Evolutionary conservation across 2,113 vertebrate genomes (phyloP).

Genomic region (Pseudolaguvia tuberculata): DNA sequence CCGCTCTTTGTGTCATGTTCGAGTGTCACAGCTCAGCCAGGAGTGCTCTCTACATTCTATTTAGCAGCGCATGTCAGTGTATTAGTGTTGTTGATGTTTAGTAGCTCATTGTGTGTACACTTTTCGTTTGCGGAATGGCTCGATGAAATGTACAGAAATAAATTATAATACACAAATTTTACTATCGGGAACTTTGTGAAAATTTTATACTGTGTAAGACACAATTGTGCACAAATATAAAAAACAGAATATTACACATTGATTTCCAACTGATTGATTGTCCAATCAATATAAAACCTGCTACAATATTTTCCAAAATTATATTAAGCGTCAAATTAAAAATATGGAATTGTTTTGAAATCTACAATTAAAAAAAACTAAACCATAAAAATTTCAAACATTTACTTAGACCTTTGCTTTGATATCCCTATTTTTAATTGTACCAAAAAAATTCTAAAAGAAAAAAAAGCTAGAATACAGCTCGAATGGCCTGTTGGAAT

Average conservation of each 20-base stretch:
- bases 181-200: constrained; percentile 28
- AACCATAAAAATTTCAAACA: neutral
- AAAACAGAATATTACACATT: too few relatives aligned
- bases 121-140: constrained; percentile 60
- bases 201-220: neutral
- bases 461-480: too few relatives aligned
- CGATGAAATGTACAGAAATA: constrained; percentile 79
- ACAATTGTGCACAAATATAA: too few relatives aligned
- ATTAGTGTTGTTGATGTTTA: constrained; percentile 51
- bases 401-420: neutral
- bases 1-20: constrained; percentile 53
- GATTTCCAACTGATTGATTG: neutral
- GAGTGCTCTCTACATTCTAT: constrained; percentile 50
- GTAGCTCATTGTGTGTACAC: constrained; percentile 57
- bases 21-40: constrained; percentile 46
- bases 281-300: neutral
- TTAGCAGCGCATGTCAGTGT: constrained; percentile 68
- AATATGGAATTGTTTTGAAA: neutral
- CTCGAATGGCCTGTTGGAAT: neutral
- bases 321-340: too few relatives aligned
- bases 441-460: neutral
- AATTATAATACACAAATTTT: constrained; percentile 57
- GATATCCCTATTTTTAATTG: neutral
- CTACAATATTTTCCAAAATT: neutral
- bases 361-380: neutral